Evolutionary conservation across 2,113 vertebrate species (phyloP).

Genomic region (Sylvilagus bachmani): DNA sequence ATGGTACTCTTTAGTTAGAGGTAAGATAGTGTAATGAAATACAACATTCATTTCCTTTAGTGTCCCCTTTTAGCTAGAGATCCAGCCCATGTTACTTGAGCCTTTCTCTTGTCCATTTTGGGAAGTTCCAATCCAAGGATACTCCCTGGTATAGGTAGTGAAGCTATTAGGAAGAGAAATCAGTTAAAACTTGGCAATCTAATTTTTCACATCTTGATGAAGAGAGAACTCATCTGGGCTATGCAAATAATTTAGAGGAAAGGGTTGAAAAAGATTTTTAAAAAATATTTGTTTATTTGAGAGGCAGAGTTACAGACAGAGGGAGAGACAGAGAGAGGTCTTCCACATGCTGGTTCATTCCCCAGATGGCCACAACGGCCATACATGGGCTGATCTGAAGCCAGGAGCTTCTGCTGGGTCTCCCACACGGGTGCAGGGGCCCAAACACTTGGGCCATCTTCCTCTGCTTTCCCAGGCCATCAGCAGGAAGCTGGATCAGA

Average conservation of each 20-base stretch:
- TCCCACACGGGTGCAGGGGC: too few relatives aligned
- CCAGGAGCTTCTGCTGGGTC: too few relatives aligned
- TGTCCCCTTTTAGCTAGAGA: not conserved
- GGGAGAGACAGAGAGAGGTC: too few relatives aligned
- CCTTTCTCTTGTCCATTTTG: constrained; percentile 11
- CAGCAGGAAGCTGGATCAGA: too few relatives aligned
- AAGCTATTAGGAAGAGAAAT: constrained; percentile 53
- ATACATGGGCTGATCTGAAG: too few relatives aligned
- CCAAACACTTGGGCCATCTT: too few relatives aligned
- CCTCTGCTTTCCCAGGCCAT: too few relatives aligned
- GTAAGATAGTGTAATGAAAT: constrained; percentile 27
- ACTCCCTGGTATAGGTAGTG: not conserved
- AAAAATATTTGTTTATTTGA: not conserved
- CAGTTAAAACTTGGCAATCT: not conserved
- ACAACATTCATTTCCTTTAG: not conserved
- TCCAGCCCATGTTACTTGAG: constrained; percentile 8
- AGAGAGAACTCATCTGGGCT: constrained; percentile 7
- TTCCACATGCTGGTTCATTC: too few relatives aligned
- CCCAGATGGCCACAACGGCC: too few relatives aligned
- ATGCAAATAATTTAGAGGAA: constrained; percentile 28
- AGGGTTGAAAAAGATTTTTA: not conserved
- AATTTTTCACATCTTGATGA: constrained; percentile 63
- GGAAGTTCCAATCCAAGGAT: not conserved
- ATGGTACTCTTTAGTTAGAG: constrained; percentile 48
- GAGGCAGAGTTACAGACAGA: too few relatives aligned